A percentile compares a stretch with the other conserved stretches of the same genome.
Conservation (phyloP, 2,888 invertebrate genomes). For the Xanthia togata region DNA sequence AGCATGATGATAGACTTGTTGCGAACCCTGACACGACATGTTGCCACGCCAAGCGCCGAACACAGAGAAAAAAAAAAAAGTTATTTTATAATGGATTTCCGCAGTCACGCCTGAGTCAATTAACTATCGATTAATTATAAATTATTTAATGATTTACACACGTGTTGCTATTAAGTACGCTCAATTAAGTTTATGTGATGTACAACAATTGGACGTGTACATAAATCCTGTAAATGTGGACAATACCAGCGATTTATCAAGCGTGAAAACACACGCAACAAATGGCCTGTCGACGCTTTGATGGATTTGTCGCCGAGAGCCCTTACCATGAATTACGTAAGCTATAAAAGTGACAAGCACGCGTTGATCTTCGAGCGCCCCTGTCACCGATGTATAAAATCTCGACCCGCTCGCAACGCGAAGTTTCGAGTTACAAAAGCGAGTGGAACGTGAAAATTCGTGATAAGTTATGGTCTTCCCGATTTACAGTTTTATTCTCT, state of each 20-base stretch:
- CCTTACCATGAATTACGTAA: slow-evolving; percentile 82
- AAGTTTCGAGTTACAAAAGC: slow-evolving; percentile 64
- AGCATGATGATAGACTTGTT: no score
- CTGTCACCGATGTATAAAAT: slow-evolving; percentile 71
- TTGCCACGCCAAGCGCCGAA: no score
- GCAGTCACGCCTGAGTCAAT: no score
- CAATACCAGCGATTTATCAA: slow-evolving; percentile 88
- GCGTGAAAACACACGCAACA: slow-evolving; percentile 88
- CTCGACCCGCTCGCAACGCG: slow-evolving; percentile 57
- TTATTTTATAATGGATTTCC: no score
- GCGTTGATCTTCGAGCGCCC: slow-evolving; percentile 71
- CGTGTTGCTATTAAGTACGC: slow-evolving; percentile 63
- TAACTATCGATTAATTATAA: slow-evolving; percentile 4
- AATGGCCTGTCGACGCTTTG: slow-evolving; percentile 89
- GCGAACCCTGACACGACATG: no score
- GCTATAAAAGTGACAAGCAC: slow-evolving; percentile 78
- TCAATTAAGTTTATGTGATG: slow-evolving; percentile 81
- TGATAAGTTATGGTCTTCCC: slow-evolving; percentile 53
- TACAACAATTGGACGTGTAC: slow-evolving; percentile 78
- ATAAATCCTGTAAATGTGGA: slow-evolving; percentile 88
- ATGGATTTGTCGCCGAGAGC: slow-evolving; percentile 88
- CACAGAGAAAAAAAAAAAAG: no score
- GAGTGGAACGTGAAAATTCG: slow-evolving; percentile 64
- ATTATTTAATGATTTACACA: slow-evolving; percentile 33
- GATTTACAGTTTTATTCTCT: slow-evolving; percentile 33